Base-by-base conservation (phyloP, 2,113 vertebrate genomes). In the Syrrhaptes paradoxus region DNA sequence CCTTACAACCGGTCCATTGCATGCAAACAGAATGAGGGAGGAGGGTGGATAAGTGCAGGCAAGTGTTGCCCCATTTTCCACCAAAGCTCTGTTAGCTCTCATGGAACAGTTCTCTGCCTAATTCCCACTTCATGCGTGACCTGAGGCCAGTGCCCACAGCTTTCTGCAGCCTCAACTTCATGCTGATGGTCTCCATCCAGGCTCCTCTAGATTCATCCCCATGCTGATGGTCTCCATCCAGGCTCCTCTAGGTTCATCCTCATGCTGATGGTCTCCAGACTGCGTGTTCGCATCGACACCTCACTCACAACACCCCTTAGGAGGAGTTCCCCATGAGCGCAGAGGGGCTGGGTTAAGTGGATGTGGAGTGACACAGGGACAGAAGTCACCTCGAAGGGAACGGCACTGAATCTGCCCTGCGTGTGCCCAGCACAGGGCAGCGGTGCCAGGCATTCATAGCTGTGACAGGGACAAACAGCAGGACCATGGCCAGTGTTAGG, bases 381-480 rank as follows among this genome's bases (percentile, higher is more conserved):
- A 93, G 51, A 22, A 80, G 13, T 46, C 88, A 49, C 85, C 83
- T 93, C 17, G 32, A 25, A 75, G 78, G 61, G 65, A 57, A 38
- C 0, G 10, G 78, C 63, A 9, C 78, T 3, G 87, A 18, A 11
- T 7, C 29, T 94, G 46, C 71, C 62, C 55, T 20, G 76, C 16
- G 8, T 19, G 65, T 92, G 86, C 54, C 62, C 78, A 51, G 89
- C 57, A 18, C 74, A 12, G 70, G 46, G 54, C 20, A 28, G 32
- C 2, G 10, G 6, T 88, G 88, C 95, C 95, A 95, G 86, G 66
- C 83, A 94, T 97, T 96, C 88, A 88, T 52, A 94, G 80, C 90
- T 79, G 95, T 87, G 86, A 72, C 54, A 65, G 86, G 85, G 54
- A 94, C 94, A 92, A 96, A 94, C 92, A 96, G 90, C 68, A 68